phyloP scores from a whole-genome alignment of 2,797 vertebrate species.

The Rhyacichthys aspro region DNA sequence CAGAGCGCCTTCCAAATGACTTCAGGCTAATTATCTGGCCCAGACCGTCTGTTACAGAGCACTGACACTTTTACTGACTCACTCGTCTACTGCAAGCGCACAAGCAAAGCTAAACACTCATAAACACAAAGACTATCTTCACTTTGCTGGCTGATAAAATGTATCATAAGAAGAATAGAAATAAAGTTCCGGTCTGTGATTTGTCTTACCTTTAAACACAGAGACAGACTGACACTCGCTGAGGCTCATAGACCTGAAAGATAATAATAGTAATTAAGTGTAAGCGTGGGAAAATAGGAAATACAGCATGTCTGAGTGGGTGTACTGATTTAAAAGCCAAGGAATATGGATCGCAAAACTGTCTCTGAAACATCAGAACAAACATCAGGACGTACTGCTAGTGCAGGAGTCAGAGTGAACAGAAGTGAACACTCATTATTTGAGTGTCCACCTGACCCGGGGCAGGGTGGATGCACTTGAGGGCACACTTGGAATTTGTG shows the following conservation, averaged over 20 bases:
- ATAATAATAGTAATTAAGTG: constrained; percentile 55
- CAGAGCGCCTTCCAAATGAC: constrained; percentile 58
- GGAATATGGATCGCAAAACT: background rate
- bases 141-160: constrained; percentile 5
- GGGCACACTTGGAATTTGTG: constrained; percentile 40
- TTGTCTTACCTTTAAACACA: constrained; percentile 42
- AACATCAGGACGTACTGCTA: background rate
- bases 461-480: constrained; percentile 36
- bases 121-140: constrained; percentile 8
- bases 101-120: constrained; percentile 31
- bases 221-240: constrained; percentile 19
- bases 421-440: too few species aligned
- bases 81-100: constrained; percentile 22
- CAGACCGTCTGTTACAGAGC: constrained; percentile 49
- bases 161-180: background rate
- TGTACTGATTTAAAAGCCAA: constrained; percentile 1
- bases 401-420: background rate
- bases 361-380: background rate
- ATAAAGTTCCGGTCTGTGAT: constrained; percentile 4
- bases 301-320: background rate
- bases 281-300: constrained; percentile 18
- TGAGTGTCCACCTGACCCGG: constrained; percentile 25
- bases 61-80: constrained; percentile 66
- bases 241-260: constrained; percentile 44
- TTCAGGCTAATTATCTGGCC: constrained; percentile 60